Conservation (phyloP, 1,140 invertebrate species). For the Cheumatopsyche charites region DNA sequence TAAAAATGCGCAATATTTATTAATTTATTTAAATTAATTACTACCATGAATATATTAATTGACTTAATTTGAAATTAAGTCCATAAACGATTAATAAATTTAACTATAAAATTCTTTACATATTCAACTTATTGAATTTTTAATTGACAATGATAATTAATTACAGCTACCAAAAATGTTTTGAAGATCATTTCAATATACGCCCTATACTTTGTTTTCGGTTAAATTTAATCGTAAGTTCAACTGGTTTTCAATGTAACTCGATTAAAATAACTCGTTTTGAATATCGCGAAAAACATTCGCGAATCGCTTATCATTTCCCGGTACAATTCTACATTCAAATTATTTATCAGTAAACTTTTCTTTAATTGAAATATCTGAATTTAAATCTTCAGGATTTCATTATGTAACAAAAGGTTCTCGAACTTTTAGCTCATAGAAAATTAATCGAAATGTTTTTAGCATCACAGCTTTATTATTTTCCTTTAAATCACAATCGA, state of each 20-base stretch:
- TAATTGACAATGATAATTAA: no score
- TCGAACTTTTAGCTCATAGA: no score
- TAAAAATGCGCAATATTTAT: conserved; percentile 1
- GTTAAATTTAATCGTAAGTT: conserved; percentile 15
- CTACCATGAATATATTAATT: background rate
- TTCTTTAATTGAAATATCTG: no score
- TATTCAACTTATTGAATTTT: no score
- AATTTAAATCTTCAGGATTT: background rate
- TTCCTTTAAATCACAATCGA: no score
- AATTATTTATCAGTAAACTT: no score
- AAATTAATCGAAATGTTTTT: no score
- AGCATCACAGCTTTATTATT: no score
- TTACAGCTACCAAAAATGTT: no score
- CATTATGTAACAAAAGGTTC: background rate
- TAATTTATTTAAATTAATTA: conserved; percentile 3
- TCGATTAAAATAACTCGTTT: conserved; percentile 34
- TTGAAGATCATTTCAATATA: no score
- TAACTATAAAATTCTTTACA: no score
- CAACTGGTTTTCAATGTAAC: conserved; percentile 18
- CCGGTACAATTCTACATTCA: background rate
- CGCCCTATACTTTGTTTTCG: background rate
- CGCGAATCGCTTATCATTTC: background rate
- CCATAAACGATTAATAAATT: no score
- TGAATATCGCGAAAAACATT: background rate
- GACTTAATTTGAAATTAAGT: background rate